Percentiles rank a stretch among this genome's conserved stretches.
Conservation (phyloP, 2,888 invertebrate species). For the Polymixis flavicincta region DNA sequence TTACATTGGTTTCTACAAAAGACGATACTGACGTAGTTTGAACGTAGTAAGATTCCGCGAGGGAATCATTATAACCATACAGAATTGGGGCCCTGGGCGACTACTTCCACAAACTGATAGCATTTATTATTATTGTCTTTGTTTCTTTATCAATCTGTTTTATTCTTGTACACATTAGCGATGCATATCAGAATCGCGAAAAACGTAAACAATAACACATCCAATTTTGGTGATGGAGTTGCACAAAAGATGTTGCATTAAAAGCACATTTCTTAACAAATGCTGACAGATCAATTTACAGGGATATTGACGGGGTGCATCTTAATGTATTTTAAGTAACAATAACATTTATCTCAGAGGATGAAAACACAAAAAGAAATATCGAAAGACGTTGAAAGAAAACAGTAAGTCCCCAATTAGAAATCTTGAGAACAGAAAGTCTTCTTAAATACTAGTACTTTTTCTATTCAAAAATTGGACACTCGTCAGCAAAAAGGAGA, state of each 20-base stretch:
- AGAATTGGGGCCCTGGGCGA: no score
- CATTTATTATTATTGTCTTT: background rate
- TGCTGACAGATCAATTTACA: constrained; percentile 28
- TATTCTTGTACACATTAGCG: constrained; percentile 24
- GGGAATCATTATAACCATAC: no score
- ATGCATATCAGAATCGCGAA: background rate
- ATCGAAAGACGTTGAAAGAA: background rate
- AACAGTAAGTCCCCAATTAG: background rate
- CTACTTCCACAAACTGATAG: background rate
- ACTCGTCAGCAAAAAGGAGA: background rate
- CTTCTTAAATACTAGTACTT: background rate
- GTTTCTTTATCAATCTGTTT: no score
- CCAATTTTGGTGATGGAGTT: background rate
- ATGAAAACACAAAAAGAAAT: background rate
- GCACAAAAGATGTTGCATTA: constrained; percentile 19
- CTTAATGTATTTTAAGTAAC: constrained; percentile 16
- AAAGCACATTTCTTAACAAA: constrained; percentile 24
- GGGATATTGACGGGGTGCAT: constrained; percentile 9
- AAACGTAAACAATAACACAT: constrained; percentile 20
- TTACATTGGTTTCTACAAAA: no score
- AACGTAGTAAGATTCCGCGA: no score
- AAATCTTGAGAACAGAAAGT: background rate
- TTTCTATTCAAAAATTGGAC: constrained; percentile 6
- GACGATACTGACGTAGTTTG: no score
- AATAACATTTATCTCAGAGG: constrained; percentile 7